Conservation (phyloP, 2,888 invertebrate species). For the Protodeltote pygarga region DNA sequence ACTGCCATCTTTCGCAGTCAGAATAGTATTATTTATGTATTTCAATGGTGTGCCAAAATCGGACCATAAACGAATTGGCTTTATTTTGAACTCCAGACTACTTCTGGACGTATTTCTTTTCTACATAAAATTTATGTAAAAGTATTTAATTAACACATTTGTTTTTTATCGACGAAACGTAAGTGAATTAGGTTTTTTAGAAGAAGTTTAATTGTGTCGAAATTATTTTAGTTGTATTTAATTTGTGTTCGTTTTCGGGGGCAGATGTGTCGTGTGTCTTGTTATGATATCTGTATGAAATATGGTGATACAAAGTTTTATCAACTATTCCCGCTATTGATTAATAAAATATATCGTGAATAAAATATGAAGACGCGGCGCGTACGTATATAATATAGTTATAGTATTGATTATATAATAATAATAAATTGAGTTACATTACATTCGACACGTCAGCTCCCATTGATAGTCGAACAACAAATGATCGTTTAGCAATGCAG, state of each 20-base stretch:
- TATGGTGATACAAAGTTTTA: no score
- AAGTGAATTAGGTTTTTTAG: conserved; percentile 53
- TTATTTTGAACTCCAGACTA: conserved; percentile 58
- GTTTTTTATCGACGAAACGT: conserved; percentile 62
- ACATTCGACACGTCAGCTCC: conserved; percentile 3
- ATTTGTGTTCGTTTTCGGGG: conserved; percentile 27
- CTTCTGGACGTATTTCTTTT: conserved; percentile 47
- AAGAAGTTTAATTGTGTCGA: conserved; percentile 34
- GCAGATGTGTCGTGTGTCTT: background rate
- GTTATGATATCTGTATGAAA: no score
- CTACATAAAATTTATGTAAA: conserved; percentile 51
- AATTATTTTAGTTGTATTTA: conserved; percentile 32
- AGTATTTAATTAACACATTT: conserved; percentile 58
- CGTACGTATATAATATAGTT: background rate
- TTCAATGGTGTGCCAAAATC: conserved; percentile 80
- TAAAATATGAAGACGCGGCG: conserved; percentile 9
- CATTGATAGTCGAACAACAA: conserved; percentile 17
- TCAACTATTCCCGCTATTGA: no score
- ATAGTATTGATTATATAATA: background rate
- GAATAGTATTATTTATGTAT: conserved; percentile 69
- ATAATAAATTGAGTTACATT: background rate
- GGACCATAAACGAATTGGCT: conserved; percentile 74
- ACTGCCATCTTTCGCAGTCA: conserved; percentile 51
- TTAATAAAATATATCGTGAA: no score
- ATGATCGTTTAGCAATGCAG: conserved; percentile 15